phyloP scores from a whole-genome alignment of 1,140 invertebrate genomes.

The Drosophila takahashii region DNA sequence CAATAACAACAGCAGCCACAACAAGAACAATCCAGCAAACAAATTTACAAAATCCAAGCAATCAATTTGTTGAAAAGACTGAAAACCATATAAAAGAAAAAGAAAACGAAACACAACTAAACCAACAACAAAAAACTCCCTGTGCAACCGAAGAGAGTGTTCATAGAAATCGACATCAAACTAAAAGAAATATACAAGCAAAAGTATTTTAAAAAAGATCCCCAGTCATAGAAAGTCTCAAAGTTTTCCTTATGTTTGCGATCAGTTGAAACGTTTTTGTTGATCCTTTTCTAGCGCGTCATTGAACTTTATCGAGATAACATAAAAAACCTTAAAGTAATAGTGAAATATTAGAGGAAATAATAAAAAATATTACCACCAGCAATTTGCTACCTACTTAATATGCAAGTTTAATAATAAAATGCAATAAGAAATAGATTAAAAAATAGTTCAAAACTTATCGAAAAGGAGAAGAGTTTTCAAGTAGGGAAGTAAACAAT shows the following conservation, averaged over 20 bases:
- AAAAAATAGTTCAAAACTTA: conserved; percentile 64
- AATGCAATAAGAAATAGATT: conserved; percentile 48
- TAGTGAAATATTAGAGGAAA: conserved; percentile 73
- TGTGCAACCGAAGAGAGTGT: conserved; percentile 22
- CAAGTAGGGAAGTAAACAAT: conserved; percentile 37
- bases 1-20: conserved; percentile 38
- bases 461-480: conserved; percentile 40
- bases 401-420: conserved; percentile 64
- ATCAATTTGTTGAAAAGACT: conserved; percentile 81
- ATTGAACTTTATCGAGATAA: conserved; percentile 32
- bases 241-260: conserved; percentile 25
- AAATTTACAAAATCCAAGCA: conserved; percentile 79
- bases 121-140: conserved; percentile 24
- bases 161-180: conserved; percentile 50
- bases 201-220: conserved; percentile 22
- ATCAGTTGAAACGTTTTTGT: conserved; percentile 27
- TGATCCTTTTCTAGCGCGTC: conserved; percentile 56
- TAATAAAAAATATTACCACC: conserved; percentile 76
- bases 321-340: conserved; percentile 54
- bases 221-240: conserved; percentile 39
- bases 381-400: conserved; percentile 75
- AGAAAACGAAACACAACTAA: conserved; percentile 11
- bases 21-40: conserved; percentile 78
- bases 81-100: conserved; percentile 51
- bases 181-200: conserved; percentile 1